Evolutionary conservation across 1,140 invertebrate species (phyloP), one percentile per base, ranked within the genome.

Genomic region (Scaptomyza montana): DNA sequence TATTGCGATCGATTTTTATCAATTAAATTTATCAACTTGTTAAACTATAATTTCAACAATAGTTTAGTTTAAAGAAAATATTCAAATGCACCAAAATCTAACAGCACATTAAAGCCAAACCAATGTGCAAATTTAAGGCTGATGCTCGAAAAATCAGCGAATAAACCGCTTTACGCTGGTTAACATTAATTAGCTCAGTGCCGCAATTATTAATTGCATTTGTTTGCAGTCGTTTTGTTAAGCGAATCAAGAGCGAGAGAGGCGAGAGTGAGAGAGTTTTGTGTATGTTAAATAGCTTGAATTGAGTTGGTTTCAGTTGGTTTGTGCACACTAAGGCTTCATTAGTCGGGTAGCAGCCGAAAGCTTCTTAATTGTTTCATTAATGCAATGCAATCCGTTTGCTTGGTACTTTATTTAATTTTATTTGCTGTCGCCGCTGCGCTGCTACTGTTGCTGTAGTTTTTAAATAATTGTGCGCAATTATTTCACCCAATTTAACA

Each of bases 401-500:
- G 68, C 78, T 66, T 68, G 82, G 67, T 69, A 86, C 82, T 86
- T 86, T 78, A 86, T 86, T 86, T 87, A 69, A 86, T 86, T 86
- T 86, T 86, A 86, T 86, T 86, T 78, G 78, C 82, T 78, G 74
- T 86, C 75, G 68, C 47, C 69, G 72, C 56, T 53, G 71, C 43
- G 28, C 21, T 39, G 19, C 9, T 61, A 30, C 28, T 67, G 57
- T 78, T 59, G 30, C 51, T 74, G 60, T 74, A 67, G 80, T 87
- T 87, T 84, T 87, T 82, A 86, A 86, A 86, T 86, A 87, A 86
- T 87, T 87, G 82, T 77, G 54, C 64, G 77, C 82, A 86, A 86
- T 86, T 86, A 86, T 86, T 86, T 86, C 82, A 87, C 82, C 82
- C 82, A 86, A 86, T 86, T 86, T 87, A 86, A 87, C 82, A 87